These are phyloP conservation scores for Micropoecilia bifurca DNA, from an alignment of 2,797 vertebrate species.

Conservation along the genomic window DNA sequence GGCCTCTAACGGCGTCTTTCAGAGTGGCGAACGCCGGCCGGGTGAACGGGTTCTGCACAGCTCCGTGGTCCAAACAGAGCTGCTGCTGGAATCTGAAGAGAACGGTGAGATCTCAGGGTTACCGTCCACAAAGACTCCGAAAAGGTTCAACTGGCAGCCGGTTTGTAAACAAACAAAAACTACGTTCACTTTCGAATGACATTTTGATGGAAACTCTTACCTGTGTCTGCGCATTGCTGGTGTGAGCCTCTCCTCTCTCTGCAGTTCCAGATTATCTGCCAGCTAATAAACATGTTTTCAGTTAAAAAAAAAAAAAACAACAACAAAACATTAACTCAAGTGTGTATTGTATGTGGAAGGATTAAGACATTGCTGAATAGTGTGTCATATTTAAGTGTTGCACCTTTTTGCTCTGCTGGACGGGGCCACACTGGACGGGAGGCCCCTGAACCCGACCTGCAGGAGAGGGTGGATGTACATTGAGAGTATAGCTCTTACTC, in stretches of 20 bases:
- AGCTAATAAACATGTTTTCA: constrained; percentile 54
- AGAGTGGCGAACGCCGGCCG: constrained; percentile 72
- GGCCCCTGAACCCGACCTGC: constrained; percentile 40
- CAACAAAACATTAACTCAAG: constrained; percentile 10
- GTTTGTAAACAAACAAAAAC: background rate
- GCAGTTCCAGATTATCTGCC: constrained; percentile 56
- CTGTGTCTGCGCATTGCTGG: constrained; percentile 77
- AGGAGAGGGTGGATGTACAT: constrained; percentile 65
- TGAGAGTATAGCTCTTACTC: constrained; percentile 61
- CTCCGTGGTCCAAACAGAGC: constrained; percentile 77
- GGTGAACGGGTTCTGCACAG: constrained; percentile 76
- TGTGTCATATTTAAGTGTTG: background rate
- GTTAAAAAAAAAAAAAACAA: background rate
- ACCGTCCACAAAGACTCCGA: background rate
- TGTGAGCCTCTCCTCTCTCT: constrained; percentile 71
- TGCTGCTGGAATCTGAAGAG: constrained; percentile 81
- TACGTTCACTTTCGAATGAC: background rate
- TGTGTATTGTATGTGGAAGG: constrained; percentile 20
- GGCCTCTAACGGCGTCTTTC: constrained; percentile 73
- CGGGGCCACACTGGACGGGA: constrained; percentile 33
- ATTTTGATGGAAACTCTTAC: constrained; percentile 47
- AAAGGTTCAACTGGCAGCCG: too few species aligned
- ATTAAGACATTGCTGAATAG: constrained; percentile 18
- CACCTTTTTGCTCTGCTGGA: constrained; percentile 7
- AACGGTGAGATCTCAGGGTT: accelerated